phyloP scores from a whole-genome alignment of 2,113 vertebrate species.

The Camelus dromedarius region DNA sequence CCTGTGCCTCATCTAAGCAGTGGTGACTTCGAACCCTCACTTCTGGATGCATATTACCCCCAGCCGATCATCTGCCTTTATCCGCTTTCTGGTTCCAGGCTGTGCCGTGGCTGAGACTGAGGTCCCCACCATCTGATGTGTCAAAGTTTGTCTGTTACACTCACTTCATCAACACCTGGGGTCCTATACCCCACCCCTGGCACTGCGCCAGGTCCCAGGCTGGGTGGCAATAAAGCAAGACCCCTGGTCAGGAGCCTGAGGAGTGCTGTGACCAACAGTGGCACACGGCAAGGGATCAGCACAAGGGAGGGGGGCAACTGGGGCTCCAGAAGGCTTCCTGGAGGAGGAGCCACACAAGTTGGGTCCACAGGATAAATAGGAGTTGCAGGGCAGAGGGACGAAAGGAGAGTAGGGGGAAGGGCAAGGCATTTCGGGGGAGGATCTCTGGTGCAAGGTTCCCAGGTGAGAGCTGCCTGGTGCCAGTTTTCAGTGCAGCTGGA shows the following conservation, averaged over 20 bases:
- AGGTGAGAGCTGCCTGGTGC: too few species aligned
- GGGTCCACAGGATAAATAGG: too few species aligned
- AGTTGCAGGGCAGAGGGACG: accelerated
- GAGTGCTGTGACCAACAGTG: too few species aligned
- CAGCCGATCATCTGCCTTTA: too few species aligned
- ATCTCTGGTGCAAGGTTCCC: too few species aligned
- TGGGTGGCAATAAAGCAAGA: background rate
- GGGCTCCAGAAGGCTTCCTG: background rate
- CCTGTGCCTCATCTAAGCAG: background rate
- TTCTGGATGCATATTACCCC: too few species aligned
- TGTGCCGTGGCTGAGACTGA: accelerated
- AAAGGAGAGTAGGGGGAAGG: background rate
- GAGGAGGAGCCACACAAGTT: background rate
- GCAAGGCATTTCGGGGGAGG: background rate
- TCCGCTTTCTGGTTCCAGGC: background rate
- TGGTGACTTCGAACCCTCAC: background rate
- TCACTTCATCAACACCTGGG: background rate
- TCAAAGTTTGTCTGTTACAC: accelerated
- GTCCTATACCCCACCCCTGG: background rate
- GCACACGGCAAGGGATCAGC: background rate
- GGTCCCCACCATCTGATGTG: background rate
- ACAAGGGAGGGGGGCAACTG: background rate
- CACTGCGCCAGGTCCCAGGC: background rate
- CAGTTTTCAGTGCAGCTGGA: background rate
- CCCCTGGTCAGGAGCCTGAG: too few species aligned